These are phyloP conservation scores for Sclerurus mexicanus DNA, from an alignment of 2,113 vertebrate species.

Conservation along the genomic window DNA sequence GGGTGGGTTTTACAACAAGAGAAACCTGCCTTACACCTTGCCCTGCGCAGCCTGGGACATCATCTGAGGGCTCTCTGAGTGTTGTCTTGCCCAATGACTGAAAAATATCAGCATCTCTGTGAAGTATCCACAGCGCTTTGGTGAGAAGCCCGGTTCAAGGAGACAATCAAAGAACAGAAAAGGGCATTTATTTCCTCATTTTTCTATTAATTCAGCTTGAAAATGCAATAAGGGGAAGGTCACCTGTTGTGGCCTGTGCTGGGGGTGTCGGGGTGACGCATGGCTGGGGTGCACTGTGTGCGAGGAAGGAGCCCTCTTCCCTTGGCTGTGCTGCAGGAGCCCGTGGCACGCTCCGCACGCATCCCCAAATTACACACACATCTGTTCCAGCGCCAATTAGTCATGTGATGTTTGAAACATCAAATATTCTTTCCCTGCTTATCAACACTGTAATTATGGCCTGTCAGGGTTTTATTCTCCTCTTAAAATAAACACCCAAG, in stretches of 20 bases:
- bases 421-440: slow-evolving; percentile 60
- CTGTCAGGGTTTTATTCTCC: slow-evolving; percentile 50
- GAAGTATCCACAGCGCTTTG: not conserved
- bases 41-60: not conserved
- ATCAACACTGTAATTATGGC: slow-evolving; percentile 67
- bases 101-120: not conserved
- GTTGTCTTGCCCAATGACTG: not conserved
- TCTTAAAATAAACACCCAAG: slow-evolving; percentile 66
- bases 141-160: not conserved
- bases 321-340: rapidly evolving
- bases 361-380: slow-evolving; percentile 35
- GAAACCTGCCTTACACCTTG: not conserved
- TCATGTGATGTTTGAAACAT: slow-evolving; percentile 54
- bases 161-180: not conserved
- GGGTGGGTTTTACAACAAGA: not conserved
- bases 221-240: slow-evolving; percentile 15
- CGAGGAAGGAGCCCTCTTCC: not conserved
- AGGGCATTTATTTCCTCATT: not conserved
- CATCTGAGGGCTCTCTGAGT: not conserved
- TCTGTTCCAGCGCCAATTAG: slow-evolving; percentile 45
- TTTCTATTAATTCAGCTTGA: not conserved
- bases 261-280: not conserved
- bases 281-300: not conserved
- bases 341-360: not conserved
- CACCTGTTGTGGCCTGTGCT: not conserved